Evolutionary conservation across 2,797 vertebrate genomes (phyloP).

Genomic region (Arremon aurantiirostris): DNA sequence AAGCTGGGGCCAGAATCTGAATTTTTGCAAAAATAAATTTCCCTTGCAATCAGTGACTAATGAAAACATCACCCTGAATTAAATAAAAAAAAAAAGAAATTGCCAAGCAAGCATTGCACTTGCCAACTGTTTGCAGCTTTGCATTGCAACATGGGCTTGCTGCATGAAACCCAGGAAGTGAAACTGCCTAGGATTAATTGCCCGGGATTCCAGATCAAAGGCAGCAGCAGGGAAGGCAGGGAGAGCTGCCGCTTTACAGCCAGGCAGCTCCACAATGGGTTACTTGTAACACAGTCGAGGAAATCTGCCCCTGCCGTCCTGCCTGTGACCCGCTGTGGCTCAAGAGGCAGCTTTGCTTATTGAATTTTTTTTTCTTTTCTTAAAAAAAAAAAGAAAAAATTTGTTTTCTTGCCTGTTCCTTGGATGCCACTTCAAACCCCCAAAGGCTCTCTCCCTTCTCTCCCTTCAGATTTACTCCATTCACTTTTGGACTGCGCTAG

Average conservation of each 20-base stretch:
- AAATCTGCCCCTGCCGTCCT: constrained; percentile 20
- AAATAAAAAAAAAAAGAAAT: constrained; percentile 6
- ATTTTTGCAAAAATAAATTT: constrained; percentile 9
- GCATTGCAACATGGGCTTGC: constrained; percentile 58
- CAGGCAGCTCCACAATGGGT: constrained; percentile 56
- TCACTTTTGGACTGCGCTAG: background rate
- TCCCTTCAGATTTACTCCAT: background rate
- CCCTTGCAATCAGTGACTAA: constrained; percentile 50
- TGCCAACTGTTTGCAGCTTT: constrained; percentile 65
- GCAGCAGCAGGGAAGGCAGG: constrained; percentile 18
- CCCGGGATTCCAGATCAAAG: constrained; percentile 52
- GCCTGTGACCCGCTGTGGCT: constrained; percentile 2
- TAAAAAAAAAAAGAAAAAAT: background rate
- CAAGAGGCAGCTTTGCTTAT: background rate
- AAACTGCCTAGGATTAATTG: constrained; percentile 68
- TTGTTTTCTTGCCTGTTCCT: background rate
- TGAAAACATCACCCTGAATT: constrained; percentile 34
- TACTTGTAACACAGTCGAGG: constrained; percentile 31
- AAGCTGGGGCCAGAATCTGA: background rate
- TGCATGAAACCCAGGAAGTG: constrained; percentile 70
- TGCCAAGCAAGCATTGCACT: constrained; percentile 47
- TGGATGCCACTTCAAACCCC: background rate
- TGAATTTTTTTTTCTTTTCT: background rate
- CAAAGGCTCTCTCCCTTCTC: background rate
- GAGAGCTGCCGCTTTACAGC: constrained; percentile 7